Percentiles rank a stretch among this genome's conserved stretches.
Conservation (phyloP, 2,113 vertebrate genomes). For the Notiomystis cincta region DNA sequence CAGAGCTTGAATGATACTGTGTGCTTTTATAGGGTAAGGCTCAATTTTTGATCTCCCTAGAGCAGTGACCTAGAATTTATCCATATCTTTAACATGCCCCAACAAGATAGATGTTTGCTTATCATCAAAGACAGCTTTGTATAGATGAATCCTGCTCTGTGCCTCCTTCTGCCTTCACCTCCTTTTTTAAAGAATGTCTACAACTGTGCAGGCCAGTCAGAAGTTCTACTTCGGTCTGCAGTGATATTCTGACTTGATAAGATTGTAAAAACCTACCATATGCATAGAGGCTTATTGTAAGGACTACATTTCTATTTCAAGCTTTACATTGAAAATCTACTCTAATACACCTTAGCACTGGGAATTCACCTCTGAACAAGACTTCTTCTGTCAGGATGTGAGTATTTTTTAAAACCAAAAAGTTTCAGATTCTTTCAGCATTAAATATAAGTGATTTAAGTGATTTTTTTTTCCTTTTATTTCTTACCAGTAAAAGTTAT, state of each 20-base stretch:
- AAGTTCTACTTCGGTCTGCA: neutral
- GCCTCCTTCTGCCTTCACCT: neutral
- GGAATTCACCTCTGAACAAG: neutral
- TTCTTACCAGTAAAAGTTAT: neutral
- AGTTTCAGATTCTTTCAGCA: neutral
- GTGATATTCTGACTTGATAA: neutral
- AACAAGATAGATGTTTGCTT: slow-evolving; percentile 11
- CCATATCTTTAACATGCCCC: slow-evolving; percentile 6
- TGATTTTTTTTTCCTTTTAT: too few relatives aligned
- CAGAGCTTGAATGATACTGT: neutral
- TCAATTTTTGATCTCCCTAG: slow-evolving; percentile 45
- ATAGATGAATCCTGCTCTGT: neutral
- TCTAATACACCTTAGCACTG: neutral
- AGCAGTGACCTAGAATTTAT: slow-evolving; percentile 35
- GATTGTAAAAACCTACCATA: neutral
- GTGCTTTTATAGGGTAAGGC: neutral
- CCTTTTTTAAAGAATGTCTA: neutral
- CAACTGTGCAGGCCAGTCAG: neutral
- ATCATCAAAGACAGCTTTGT: slow-evolving; percentile 55
- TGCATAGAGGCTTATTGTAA: neutral
- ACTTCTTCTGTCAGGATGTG: neutral
- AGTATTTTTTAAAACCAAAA: neutral
- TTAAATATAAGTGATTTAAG: neutral
- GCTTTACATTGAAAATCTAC: neutral
- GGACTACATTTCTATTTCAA: neutral